Evolutionary conservation across 1,140 invertebrate genomes (phyloP), one percentile per base, ranked within the genome.

Genomic region (Solenopsis invicta): DNA sequence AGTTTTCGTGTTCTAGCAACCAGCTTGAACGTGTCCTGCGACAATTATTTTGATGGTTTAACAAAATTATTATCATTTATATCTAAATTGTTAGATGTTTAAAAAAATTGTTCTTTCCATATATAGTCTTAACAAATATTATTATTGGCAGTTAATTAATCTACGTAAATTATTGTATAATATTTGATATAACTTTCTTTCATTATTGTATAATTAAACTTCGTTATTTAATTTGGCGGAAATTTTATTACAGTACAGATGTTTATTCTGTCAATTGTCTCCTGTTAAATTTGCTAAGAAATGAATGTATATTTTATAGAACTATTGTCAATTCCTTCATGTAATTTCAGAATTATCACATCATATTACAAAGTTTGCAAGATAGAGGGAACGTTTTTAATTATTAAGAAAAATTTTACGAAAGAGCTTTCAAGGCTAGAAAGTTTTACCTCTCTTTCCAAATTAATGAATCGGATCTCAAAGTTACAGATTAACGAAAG

Each of bases 371-470:
- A 41, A 21, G 18, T 62, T 24, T 41, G 29, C 8, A 5, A 37
- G 4, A 37, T 41, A 21, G 9, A 66, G 3, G 5, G 0, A 5
- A 54, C 13, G 13, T 66, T 4, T 10, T 69, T 41, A 29, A 71
- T 56, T 56, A 52, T 41, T 81, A 59, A 48, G 34, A 80, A 24
- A 78, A 66, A 54, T 45, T 64, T 4, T 16, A n/a, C 21, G 34
- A 21, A 41, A 45, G n/a, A 41, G 8, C n/a, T 6, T 41, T 41
- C 52, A 37, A 41, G 34, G n/a, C 12, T 0, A 2, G n/a, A 18
- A 45, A 67, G n/a, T 64, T 16, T 78, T n/a, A 37, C 4, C 45
- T 80, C 62, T 67, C 48, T 13, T 67, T 16, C 48, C 12, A 77
- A 48, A 77, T 64, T 64, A 64, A 76, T 8, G 21, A 21, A 62